phyloP scores from a whole-genome alignment of 2,888 invertebrate species.

The Caenorhabditis sp. region DNA sequence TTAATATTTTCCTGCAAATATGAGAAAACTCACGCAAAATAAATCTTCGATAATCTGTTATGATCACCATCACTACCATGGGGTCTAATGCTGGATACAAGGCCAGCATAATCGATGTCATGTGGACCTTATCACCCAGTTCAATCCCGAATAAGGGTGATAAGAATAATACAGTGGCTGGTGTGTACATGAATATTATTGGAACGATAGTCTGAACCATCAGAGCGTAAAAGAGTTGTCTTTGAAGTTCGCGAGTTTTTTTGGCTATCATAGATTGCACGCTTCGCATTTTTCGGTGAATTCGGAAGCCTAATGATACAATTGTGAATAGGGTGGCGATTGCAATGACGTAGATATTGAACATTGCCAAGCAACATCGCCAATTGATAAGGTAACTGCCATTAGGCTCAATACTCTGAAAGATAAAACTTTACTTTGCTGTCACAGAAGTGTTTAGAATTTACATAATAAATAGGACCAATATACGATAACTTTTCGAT shows the following conservation, averaged over 20 bases:
- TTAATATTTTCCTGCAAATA: no score
- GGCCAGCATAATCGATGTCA: conserved; percentile 26
- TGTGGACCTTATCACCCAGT: conserved; percentile 25
- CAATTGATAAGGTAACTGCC: conserved; percentile 15
- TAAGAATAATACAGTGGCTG: conserved; percentile 21
- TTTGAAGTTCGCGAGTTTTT: conserved; percentile 22
- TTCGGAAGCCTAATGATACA: conserved; percentile 15
- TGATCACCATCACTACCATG: conserved; percentile 27
- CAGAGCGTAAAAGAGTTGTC: conserved; percentile 24
- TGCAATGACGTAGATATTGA: conserved; percentile 18
- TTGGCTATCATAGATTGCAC: conserved; percentile 2
- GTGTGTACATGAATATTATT: conserved; percentile 30
- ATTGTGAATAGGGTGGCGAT: conserved; percentile 25
- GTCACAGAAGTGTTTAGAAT: no score
- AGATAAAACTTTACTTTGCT: no score
- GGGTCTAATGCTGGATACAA: conserved; percentile 37
- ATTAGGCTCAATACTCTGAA: neutral
- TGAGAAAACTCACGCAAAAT: conserved; percentile 4
- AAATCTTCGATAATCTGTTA: conserved; percentile 19
- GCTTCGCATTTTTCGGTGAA: conserved; percentile 20
- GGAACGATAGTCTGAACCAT: conserved; percentile 26
- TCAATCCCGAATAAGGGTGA: conserved; percentile 23
- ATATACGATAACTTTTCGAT: neutral
- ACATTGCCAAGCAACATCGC: conserved; percentile 28
- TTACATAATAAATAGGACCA: conserved; percentile 21